Evolutionary conservation across 2,888 invertebrate genomes (phyloP), one percentile per base, ranked within the genome.

Genomic region (Gonocerus acuteangulatus): DNA sequence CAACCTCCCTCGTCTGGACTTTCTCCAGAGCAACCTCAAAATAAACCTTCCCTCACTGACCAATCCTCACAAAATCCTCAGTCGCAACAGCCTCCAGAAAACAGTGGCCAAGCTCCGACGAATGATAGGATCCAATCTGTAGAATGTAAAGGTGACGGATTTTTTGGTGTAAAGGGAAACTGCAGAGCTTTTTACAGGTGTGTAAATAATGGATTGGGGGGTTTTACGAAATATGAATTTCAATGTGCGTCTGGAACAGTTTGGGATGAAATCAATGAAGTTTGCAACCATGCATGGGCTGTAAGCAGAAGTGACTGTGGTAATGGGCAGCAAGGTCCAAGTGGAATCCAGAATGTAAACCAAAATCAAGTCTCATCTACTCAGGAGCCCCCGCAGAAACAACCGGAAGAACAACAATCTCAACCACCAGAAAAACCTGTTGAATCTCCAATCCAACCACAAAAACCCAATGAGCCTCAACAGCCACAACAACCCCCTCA

Each of bases 201-300:
- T 68, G 74, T 69, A 2, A 61, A 61, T 21, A 65, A 66, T 61
- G 69, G 69, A 2, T 42, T 45, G 9, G 64, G 65, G 9, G 72
- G 72, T 1, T 76, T 73, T 60, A 76, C 71, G 23, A 76, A 73
- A 63, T 77, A 79, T 58, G 76, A 78, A 7, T 82, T 79, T 64
- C 74, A 73, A 3, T 82, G 82, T 68, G 79, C 78, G 0, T 75
- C 75, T 19, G 80, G 79, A 47, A 82, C 82, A 1, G 76, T 80
- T 45, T 82, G 81, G 81, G 79, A 80, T 71, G 76, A 78, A 66
- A 73, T 77, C 34, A 76, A 78, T 57, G 76, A 78, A 68, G 76
- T 76, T 0, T 84, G 84, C 68, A 78, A 80, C 70, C 77, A 80
- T 67, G 75, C 75, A 62, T 75, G 74, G 72, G 73, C 73, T 9